Evolutionary conservation across 2,888 invertebrate species (phyloP), one percentile per base, ranked within the genome.

Genomic region (Xiphydria camelus): DNA sequence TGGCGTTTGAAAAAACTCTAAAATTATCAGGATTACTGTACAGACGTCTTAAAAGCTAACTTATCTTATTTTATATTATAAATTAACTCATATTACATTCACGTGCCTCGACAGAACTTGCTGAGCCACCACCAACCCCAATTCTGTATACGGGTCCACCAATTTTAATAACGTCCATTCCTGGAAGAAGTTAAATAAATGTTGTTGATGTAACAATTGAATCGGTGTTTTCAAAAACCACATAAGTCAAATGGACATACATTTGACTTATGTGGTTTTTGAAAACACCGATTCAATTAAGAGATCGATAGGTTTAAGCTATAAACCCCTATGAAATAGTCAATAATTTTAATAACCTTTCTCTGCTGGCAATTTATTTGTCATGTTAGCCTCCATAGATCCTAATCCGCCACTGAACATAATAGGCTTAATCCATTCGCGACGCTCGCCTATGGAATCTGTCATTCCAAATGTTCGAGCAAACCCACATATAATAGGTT

Each of bases 361-460:
- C 64, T 85, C 78, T 0, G 95, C 89, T 38, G 80, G 76, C 29
- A 85, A 76, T 77, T 97, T 97, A 37, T 84, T 79, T 0, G 88
- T 85, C 87, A 93, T 90, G 18, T 78, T 75, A 2, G 87, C 85
- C 50, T 94, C 91, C 83, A 98, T 89, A 41, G 87, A 87, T 2
- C 98, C 98, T 51, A 98, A 83, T 18, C 98, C 97, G 34, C 91
- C 98, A 66, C 94, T 96, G 70, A 99, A 98, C 97, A 99, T 97
- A 47, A 99, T 97, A 0, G 98, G 98, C 70, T 99, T 99, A 7
- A 98, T 89, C 80, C 91, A 99, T 75, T 99, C 98, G 43, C 89
- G 84, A 44, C 95, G 80, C 52, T 84, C 81, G 10, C 83, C 82
- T 19, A 79, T 77, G 0, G 79, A 78, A 61, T 88, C 83, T 15